Base-by-base conservation (phyloP, 2,797 vertebrate genomes). In the Pseudochirops corinnae region DNA sequence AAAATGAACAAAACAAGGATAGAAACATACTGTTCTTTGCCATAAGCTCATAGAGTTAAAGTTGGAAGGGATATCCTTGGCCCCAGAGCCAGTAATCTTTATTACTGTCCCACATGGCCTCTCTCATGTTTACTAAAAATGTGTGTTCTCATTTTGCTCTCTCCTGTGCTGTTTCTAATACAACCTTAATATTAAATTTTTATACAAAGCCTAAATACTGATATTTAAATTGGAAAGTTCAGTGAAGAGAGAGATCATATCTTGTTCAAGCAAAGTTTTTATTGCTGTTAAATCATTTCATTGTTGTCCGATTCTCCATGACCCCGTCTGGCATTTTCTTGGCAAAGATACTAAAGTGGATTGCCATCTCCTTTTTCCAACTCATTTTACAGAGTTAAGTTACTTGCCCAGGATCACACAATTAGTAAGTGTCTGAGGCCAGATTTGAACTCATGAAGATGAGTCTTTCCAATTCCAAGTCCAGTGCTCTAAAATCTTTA, bases 201-300 rank as follows among this genome's bases (percentile, higher is more conserved):
- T 46, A 26, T 24, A 50, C 39, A 87, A 50, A 87, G 39, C 9
- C 39, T 46, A 87, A 87, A n/a, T 12, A 92, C 21, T 21, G 56
- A n/a, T 95, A 56, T 92, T 50, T 87, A 96, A 95, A 95, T 57
- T 87, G n/a, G 93, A 56, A 55, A 87, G 18, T n/a, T 82, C 67
- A 82, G 24, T 87, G n/a, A 56, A 29, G 46, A 0, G 21, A 92
- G 67, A 93, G 67, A 90, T 56, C 93, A 56, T 94, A 24, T 94
- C 94, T 97, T 91, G n/a, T 92, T 87, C 53, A 92, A 91, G 92
- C 93, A 82, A 95, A 90, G n/a, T 67, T 92, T 92, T 91, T 96
- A 0, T 52, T 4, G 31, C 29, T 90, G 0, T 52, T 21, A n/a
- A 74, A 6, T 39, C 7, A 2, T 74, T 74, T 74, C n/a, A 39